A percentile compares a stretch with the other conserved stretches of the same genome.
These are phyloP conservation scores for Epinotia bilunana DNA, from an alignment of 2,888 invertebrate genomes.

Conservation along the genomic window DNA sequence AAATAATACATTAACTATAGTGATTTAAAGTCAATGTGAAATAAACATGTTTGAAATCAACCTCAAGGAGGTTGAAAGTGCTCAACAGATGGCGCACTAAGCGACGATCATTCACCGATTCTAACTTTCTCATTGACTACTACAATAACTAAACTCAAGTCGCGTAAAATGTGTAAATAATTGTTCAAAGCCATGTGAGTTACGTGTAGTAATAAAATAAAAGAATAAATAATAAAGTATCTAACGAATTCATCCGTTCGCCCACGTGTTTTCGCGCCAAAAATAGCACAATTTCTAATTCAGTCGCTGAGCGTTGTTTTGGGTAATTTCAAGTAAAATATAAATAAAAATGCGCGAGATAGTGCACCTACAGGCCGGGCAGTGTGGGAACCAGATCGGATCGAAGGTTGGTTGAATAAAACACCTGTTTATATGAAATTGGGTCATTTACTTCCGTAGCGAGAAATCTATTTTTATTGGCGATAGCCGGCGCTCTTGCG, in stretches of 20 bases:
- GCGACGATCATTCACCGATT: conserved; percentile 20
- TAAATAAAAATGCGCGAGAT: conserved; percentile 92
- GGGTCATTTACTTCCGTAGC: conserved; percentile 30
- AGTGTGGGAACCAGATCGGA: conserved; percentile 96
- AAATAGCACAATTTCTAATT: conserved; percentile 53
- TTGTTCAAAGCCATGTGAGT: conserved; percentile 29
- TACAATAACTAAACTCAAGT: conserved; percentile 25
- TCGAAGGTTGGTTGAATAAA: conserved; percentile 87
- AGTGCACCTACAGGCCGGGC: conserved; percentile 95
- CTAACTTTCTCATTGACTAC: conserved; percentile 40
- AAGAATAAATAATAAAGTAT: conserved; percentile 43
- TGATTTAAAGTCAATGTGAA: not conserved
- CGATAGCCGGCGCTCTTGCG: conserved; percentile 26
- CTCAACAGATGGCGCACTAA: conserved; percentile 37
- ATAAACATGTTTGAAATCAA: not conserved
- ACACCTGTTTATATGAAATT: conserved; percentile 36
- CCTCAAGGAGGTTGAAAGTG: not conserved
- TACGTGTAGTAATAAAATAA: conserved; percentile 18
- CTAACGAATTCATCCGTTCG: conserved; percentile 23
- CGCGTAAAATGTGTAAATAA: conserved; percentile 41
- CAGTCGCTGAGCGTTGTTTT: conserved; percentile 51
- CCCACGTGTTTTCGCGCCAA: conserved; percentile 55
- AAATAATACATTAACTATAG: not conserved
- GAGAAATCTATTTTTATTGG: conserved; percentile 42
- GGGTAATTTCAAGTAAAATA: conserved; percentile 53